These are phyloP conservation scores for Octodon degus DNA, from an alignment of 2,113 vertebrate species.

Conservation along the genomic window DNA sequence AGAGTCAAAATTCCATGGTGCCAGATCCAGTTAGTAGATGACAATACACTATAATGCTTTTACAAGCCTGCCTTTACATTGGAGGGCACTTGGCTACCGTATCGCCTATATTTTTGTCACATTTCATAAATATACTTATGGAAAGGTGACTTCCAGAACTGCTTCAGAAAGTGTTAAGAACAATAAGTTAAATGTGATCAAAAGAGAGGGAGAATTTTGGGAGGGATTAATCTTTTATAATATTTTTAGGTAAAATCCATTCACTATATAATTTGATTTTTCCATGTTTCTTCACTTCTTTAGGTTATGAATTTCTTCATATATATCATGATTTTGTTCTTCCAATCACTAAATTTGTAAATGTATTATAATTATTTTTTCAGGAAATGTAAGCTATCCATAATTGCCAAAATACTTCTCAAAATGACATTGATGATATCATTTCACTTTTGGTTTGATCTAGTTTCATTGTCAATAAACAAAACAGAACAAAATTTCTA, in stretches of 20 bases:
- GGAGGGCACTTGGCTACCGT: no score
- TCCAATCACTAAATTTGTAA: neutral
- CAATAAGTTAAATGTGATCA: neutral
- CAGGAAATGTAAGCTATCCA: neutral
- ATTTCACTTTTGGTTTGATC: neutral
- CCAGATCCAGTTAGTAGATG: neutral
- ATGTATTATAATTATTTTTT: neutral
- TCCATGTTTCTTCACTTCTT: neutral
- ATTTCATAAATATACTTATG: neutral
- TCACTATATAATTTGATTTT: neutral
- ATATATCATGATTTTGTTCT: neutral
- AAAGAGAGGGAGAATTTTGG: neutral
- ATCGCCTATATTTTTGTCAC: neutral
- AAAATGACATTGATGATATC: neutral
- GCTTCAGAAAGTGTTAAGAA: neutral
- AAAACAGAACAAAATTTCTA: neutral
- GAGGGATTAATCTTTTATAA: neutral
- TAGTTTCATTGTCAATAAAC: conserved; percentile 11
- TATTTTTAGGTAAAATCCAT: neutral
- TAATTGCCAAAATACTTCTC: neutral
- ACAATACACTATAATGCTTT: neutral
- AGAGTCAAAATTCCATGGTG: neutral
- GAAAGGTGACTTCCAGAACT: neutral
- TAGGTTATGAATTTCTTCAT: neutral
- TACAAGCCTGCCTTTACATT: neutral